phyloP scores from a whole-genome alignment of 2,797 vertebrate species.

The Lemur catta region DNA sequence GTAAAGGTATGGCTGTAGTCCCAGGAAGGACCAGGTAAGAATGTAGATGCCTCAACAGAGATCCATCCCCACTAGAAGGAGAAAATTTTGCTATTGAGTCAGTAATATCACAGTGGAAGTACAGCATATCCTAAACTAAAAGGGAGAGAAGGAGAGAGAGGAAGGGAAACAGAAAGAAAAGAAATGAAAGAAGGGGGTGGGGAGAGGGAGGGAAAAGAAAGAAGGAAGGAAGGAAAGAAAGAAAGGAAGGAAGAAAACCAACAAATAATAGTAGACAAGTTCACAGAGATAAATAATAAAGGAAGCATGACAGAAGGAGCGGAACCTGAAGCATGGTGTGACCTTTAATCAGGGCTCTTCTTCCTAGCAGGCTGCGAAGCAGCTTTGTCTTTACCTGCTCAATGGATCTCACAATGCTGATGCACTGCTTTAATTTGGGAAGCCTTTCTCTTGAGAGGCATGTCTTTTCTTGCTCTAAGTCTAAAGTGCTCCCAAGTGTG shows the following conservation, averaged over 20 bases:
- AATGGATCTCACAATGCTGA: conserved; percentile 74
- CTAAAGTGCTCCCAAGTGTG: conserved; percentile 75
- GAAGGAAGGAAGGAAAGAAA: too few relatives aligned
- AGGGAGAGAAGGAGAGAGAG: neutral
- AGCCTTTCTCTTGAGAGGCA: conserved; percentile 77
- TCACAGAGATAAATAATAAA: conserved; percentile 28
- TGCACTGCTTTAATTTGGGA: conserved; percentile 80
- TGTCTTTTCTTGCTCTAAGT: conserved; percentile 75
- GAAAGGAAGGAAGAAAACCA: neutral
- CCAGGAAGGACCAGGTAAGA: neutral
- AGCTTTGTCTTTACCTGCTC: conserved; percentile 68
- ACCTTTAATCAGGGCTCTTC: conserved; percentile 71
- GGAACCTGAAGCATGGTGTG: neutral
- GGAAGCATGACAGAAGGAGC: conserved; percentile 38
- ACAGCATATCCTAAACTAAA: neutral
- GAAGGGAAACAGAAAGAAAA: neutral
- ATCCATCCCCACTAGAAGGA: neutral
- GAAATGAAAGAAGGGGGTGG: neutral
- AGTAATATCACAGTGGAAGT: neutral
- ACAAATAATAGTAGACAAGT: neutral
- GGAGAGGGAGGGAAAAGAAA: too few relatives aligned
- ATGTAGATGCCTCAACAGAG: neutral
- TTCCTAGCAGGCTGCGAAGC: conserved; percentile 57
- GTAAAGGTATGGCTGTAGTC: neutral
- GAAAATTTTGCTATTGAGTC: neutral